Base-by-base conservation (phyloP, 2,797 vertebrate species). In the Esox lucius region DNA sequence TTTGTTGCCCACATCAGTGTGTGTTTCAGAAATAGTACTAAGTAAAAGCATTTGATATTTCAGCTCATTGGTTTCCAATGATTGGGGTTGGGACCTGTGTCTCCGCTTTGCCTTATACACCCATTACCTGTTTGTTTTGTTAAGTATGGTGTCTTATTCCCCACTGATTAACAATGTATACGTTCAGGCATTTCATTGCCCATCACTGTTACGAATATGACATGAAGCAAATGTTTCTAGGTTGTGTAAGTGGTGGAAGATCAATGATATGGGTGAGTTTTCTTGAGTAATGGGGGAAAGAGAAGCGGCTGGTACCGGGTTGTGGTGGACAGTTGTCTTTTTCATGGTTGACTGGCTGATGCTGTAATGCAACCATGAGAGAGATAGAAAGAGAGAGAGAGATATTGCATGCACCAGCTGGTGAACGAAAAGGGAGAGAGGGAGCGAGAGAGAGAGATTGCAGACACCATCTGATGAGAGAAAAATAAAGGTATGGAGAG, bases 321-420 rank as follows among this genome's bases (percentile, higher is more conserved):
- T 64, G 48, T 67, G 26, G 62, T 51, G 15, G 65, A 3, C 85
- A 89, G 81, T 82, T 88, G 87, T 83, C 75, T 77, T 84, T 78
- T 80, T 28, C 84, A 35, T 35, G 80, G 83, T 80, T 84, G 79
- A 84, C 77, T 84, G 85, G 75, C 35, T 82, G 69, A 70, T 78
- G 78, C 74, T 75, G 59, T 53, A 31, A 53, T 49, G 16, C 68
- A 74, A 69, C 19, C 69, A 81, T 76, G 87, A 46, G 42, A 46
- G 42, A 46, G 42, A 78, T 11, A 46, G 42, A 46, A 13, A 46
- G 77, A 46, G 26, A 62, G 39, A 22, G 22, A 26, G 33, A 39
- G 65, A 77, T 62, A 13, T 70, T 61, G 42, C 67, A 68, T 17
- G 35, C 66, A 68, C 66, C 66, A 42, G 19, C 67, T 68, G 67